phyloP scores from a whole-genome alignment of 2,797 vertebrate genomes.

The Crotalus adamanteus region DNA sequence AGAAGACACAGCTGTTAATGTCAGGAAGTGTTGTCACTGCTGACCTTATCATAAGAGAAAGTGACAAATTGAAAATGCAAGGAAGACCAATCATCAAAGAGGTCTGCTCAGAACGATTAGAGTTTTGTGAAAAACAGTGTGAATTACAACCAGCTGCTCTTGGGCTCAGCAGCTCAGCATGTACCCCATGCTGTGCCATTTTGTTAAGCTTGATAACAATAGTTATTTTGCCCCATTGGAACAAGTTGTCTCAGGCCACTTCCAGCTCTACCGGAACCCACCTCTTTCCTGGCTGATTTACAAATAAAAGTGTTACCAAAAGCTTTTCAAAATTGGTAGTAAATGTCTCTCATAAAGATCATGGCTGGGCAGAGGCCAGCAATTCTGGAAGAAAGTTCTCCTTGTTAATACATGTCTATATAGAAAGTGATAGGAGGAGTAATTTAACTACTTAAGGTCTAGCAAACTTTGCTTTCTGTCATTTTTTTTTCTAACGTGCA shows the following conservation, averaged over 20 bases:
- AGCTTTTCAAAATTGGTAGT: slow-evolving; percentile 59
- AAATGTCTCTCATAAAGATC: slow-evolving; percentile 68
- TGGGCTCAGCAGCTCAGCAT: slow-evolving; percentile 67
- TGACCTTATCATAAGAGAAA: slow-evolving; percentile 87
- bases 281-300: slow-evolving; percentile 68
- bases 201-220: slow-evolving; percentile 80
- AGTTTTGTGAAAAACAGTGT: slow-evolving; percentile 81
- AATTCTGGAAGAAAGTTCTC: slow-evolving; percentile 32
- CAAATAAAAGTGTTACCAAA: slow-evolving; percentile 72
- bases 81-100: slow-evolving; percentile 80
- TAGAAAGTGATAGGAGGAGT: neutral
- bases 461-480: slow-evolving; percentile 15
- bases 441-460: slow-evolving; percentile 4
- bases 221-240: slow-evolving; percentile 80
- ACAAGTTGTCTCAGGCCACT: slow-evolving; percentile 76
- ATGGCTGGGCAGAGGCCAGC: slow-evolving; percentile 56
- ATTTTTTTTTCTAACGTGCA: neutral
- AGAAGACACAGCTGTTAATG: slow-evolving; percentile 98
- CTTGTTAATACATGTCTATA: slow-evolving; percentile 32
- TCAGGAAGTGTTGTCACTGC: slow-evolving; percentile 89
- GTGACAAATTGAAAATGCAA: slow-evolving; percentile 83
- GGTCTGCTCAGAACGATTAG: slow-evolving; percentile 78
- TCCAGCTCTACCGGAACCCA: slow-evolving; percentile 74
- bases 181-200: slow-evolving; percentile 80
- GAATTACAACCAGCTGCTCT: slow-evolving; percentile 84